Base-by-base conservation (phyloP, 2,888 invertebrate genomes). In the Apeira syringaria region DNA sequence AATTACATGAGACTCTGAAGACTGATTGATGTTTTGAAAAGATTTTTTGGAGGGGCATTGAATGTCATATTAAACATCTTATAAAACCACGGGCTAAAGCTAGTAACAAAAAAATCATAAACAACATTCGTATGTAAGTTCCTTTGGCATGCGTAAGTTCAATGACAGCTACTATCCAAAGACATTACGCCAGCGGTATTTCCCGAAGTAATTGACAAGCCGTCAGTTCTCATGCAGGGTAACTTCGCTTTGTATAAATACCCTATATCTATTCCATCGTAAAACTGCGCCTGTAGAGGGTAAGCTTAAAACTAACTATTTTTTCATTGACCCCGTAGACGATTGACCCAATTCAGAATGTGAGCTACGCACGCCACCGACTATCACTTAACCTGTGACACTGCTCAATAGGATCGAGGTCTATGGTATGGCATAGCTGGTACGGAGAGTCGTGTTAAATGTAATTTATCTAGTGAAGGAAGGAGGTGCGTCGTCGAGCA, bases 401-500 rank as follows among this genome's bases (percentile, higher is more conserved):
- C 48, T 26, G 27, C 29, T 53, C 46, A 50, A 42, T 44, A n/a
- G 47, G 50, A 34, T 47, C 27, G 39, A 37, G 31, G 34, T 36
- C 39, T 33, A 29, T 41, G 45, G 30, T 22, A 20, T 7, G 7
- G 7, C 2, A 20, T 20, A 20, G 20, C 39, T 36, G 41, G 39
- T 33, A 37, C 37, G 43, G 44, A 50, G 48, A 55, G 58, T 57
- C 68, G 77, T 74, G 76, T 74, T 78, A 74, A 77, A 77, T 78
- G 73, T 67, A 68, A 76, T 82, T 80, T 81, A 81, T 82, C 74
- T 78, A 66, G 57, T 57, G 68, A 55, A 74, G 79, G 77, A 80
- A 81, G 75, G 69, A 74, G 74, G 69, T 71, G 68, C 74, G 79
- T 80, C 78, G 79, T 78, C 70, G 78, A 82, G 80, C 82, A 81